Base-by-base conservation (phyloP, 2,113 vertebrate genomes). In the Xerus inauris region DNA sequence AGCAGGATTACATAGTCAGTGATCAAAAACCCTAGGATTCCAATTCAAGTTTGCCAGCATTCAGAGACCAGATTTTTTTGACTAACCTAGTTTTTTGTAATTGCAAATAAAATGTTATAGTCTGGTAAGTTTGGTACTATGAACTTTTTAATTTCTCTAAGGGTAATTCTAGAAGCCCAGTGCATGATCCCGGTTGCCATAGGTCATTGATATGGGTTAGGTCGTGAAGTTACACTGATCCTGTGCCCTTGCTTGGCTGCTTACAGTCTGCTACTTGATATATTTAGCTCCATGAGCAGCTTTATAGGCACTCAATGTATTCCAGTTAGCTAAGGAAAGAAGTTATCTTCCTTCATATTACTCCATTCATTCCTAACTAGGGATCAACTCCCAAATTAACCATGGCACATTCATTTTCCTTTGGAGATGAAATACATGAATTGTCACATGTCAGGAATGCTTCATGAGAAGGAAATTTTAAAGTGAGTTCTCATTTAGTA, bases 361-460 rank as follows among this genome's bases (percentile, higher is more conserved):
- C 47, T 90, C n/a, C 32, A 88, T 38, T 91, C 71, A 77, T 73
- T 92, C 45, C 85, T 82, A n/a, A 69, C 28, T 69, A 92, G 51
- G 59, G 94, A 92, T 91, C 49, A 86, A 67, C 71, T 94, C 47
- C 82, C 59, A 42, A 82, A 69, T 87, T 84, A 80, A 84, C 71
- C 42, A 35, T 22, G 72, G 32, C 51, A 8, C 90, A 22, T 87
- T 69, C 64, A 72, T 93, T 96, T 86, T 88, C 69, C n/a, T 92
- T 65, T 94, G 69, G 95, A 86, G 67, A 82, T 77, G 77, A 88
- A 83, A 82, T 2, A 1, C 42, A 51, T 57, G 83, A 89, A 80
- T 83, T 85, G 30, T 67, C 96, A 88, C 94, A 92, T 93, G 75
- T 91, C 94, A 94, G 80, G 40, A 28, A 35, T 93, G 69, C 24